Base-by-base conservation (phyloP, 1,140 invertebrate genomes). In the Diabrotica undecimpunctata region DNA sequence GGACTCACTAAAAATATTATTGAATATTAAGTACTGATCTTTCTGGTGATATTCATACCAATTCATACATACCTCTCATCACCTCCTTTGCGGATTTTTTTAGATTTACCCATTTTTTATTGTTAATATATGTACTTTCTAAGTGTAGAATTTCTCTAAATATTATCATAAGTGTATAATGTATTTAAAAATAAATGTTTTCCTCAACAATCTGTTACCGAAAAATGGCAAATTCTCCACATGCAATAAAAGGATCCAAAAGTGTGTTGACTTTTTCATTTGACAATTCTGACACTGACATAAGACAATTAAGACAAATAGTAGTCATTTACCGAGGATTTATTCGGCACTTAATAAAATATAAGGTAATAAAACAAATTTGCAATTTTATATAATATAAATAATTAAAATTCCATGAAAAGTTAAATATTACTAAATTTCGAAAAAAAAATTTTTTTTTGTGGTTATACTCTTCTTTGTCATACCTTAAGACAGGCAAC, bases 51-150 rank as follows among this genome's bases (percentile, higher is more conserved):
- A 57, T 62, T 59, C 11, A 25, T 14, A 7, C 70, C n/a, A n/a
- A n/a, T n/a, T n/a, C n/a, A n/a, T 54, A 7, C 70, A 81, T 80
- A 88, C 86, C 85, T 82, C 68, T 88, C 86, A 52, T 87, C 85
- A 54, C 83, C 84, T 70, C 82, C 81, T 77, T 87, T 87, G 75
- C 86, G 87, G 67, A 83, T 84, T 77, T 88, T 88, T 81, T 88
- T 89, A 67, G 85, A 82, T 79, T 88, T 89, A 68, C 85, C 87
- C 87, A 89, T 89, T 79, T 80, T 59, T 41, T 50, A 57, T 64
- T 50, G 13, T n/a, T 14, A n/a, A 60, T 60, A 14, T 39, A 39
- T 6, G 11, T 39, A 14, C 46, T 60, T 14, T 60, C 13, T 41
- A n/a, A 9, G 50, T 35, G 39, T 60, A 46, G 14, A 25, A 60